Base-by-base conservation (phyloP, 2,888 invertebrate genomes). In the Ischnus inquisitorius region DNA sequence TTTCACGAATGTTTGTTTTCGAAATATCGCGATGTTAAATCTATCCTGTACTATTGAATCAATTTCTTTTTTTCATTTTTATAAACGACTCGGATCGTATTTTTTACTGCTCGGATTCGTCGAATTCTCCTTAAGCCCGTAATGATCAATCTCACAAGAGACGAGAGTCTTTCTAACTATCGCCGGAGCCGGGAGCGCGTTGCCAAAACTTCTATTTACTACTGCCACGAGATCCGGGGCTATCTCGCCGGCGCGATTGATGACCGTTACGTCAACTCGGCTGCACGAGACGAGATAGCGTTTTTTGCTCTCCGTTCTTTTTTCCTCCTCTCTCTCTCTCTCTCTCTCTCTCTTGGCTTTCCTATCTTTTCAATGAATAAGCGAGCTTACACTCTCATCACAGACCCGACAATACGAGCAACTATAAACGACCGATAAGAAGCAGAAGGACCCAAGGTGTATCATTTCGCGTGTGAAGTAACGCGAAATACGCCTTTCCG, bases 211-310 rank as follows among this genome's bases (percentile, higher is more conserved):
- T 25, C 57, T 60, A 60, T 60, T 60, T 28, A 60, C 57, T 25
- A 51, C 62, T 46, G 48, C 10, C 19, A 65, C 54, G 22, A 79
- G 54, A 28, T 46, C 25, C 78, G 62, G 54, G 41, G 34, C 54
- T 79, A 79, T 79, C 79, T 71, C 71, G 64, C 16, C 54, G 72
- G 71, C 6, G 22, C 54, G 79, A 79, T 79, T 71, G 78, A 72
- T 65, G 71, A 79, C 71, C 79, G 71, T 79, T 72, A 72, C 71
- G 65, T 79, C 79, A 67, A 65, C 65, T 65, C 43, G 65, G 28
- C 51, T 46, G 72, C 72, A 65, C 65, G 79, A 72, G 79, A 64
- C 72, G 54, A 79, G 54, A 72, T 65, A 71, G 16, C 39, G 64
- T 54, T 79, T 60, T 83, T 16, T 14, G 28, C 54, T 14, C 28